Evolutionary conservation across 2,888 invertebrate species (phyloP), one percentile per base, ranked within the genome.

Genomic region (Cheilosia scutellata): DNA sequence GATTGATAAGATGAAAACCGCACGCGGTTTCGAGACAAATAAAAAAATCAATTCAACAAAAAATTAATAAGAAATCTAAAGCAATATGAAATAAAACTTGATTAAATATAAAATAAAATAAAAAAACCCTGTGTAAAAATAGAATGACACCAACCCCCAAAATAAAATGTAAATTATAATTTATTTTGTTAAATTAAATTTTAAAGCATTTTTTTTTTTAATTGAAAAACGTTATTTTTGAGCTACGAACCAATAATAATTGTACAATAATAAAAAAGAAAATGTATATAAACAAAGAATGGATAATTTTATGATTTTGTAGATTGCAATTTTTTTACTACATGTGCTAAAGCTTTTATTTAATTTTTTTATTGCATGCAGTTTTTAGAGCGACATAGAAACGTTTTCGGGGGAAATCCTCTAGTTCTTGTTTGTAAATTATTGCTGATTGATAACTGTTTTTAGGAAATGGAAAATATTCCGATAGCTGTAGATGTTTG

Each of bases 51-150:
- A 62, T 42, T 42, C 20, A 40, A 65, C 27, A 65, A 57, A 62
- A 37, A 13, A 13, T 20, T 70, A 60, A 55, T 65, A 55, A 57
- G 37, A 74, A 63, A 49, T 58, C 62, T 74, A 51, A 83, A 83
- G 78, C 83, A 83, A 83, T 83, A 83, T 74, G 57, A 83, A 63
- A 49, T 58, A 70, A 79, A 11, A 11, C 9, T 13, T 27, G 72
- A 63, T 49, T 68, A 47, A 57, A 78, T 37, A 60, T 11, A 7
- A 16, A 63, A 49, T 58, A 47, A 29, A n/a, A n/a, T n/a, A n/a
- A 37, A 51, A 60, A 40, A 20, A 20, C 20, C 20, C 20, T 20
- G 2, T 71, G 44, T 62, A 47, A 27, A 65, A 58, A 60, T 16
- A 63, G 27, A 63, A 63, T 44, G 42, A 70, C 58, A 58, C 57